Base-by-base conservation (phyloP, 2,888 invertebrate species). In the Synergus japonicus region DNA sequence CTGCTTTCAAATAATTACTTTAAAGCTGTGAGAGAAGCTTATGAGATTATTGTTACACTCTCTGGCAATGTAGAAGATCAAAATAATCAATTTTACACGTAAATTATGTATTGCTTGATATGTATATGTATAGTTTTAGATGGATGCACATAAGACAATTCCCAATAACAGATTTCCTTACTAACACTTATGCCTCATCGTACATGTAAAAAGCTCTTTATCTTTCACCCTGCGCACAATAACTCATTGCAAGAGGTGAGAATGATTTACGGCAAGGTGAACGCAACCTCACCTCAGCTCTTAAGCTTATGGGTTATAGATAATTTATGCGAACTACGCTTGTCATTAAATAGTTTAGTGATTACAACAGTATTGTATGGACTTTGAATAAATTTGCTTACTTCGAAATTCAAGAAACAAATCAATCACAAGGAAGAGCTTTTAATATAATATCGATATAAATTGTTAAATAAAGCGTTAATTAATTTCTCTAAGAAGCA, bases 201-300 rank as follows among this genome's bases (percentile, higher is more conserved):
- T 49, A 69, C 49, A 49, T 69, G 69, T 49, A 69, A 49, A 69
- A 73, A 73, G 49, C 49, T 73, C 54, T 73, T 73, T 73, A 54
- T 73, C 73, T 73, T 73, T 73, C 54, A 73, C 54, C 73, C 73
- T 73, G 37, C 29, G 73, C 54, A 73, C 54, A 73, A 73, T 54
- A 73, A 73, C 37, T 73, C 73, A 73, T 73, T 73, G 49, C 69
- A 69, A 29, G 18, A 54, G 49, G 49, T 69, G 29, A 46, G 69
- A 69, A 49, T 73, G 73, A 73, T 73, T 73, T 73, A 73, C 73
- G 73, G 73, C 54, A 37, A 73, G 54, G 49, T 73, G 54, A 73
- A 73, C 49, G 49, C 73, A 73, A 73, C 37, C 37, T 73, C 41
- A 73, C 73, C 73, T 73, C 54, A 54, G n/a, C 73, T 73, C 49